A percentile compares a stretch with the other conserved stretches of the same genome.
Conservation (phyloP, 2,797 vertebrate genomes). For the Poecilia wingei region DNA sequence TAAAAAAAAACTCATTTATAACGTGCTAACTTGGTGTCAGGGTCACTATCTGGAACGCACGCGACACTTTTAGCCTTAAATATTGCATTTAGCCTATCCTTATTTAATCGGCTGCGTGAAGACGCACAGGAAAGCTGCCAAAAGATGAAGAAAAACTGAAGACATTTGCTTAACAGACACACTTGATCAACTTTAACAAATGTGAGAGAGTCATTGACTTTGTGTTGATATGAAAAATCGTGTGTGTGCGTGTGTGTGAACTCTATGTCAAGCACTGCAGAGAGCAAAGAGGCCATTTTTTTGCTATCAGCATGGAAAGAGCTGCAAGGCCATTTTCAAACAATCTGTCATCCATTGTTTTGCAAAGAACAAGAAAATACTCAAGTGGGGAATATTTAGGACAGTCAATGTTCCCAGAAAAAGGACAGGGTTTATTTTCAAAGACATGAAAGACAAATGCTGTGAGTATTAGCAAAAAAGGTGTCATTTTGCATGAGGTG, state of each 20-base stretch:
- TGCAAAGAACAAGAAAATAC: background rate
- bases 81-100: constrained; percentile 2
- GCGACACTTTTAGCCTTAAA: background rate
- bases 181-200: background rate
- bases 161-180: background rate
- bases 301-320: background rate
- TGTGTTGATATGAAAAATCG: background rate
- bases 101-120: background rate
- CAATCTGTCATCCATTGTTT: background rate
- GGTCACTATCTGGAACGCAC: constrained; percentile 1
- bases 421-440: background rate
- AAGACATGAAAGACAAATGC: background rate
- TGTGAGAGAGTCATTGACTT: background rate
- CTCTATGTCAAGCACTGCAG: background rate
- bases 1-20: constrained; percentile 30
- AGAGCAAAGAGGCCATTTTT: background rate
- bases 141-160: background rate
- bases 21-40: constrained; percentile 5
- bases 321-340: background rate
- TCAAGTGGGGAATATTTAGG: background rate
- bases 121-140: background rate
- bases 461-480: background rate
- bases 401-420: background rate
- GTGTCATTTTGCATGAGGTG: background rate
- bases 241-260: too few species aligned